A percentile compares a stretch with the other conserved stretches of the same genome.
phyloP scores from a whole-genome alignment of 1,140 invertebrate genomes.

The Neodiprion pinetum region DNA sequence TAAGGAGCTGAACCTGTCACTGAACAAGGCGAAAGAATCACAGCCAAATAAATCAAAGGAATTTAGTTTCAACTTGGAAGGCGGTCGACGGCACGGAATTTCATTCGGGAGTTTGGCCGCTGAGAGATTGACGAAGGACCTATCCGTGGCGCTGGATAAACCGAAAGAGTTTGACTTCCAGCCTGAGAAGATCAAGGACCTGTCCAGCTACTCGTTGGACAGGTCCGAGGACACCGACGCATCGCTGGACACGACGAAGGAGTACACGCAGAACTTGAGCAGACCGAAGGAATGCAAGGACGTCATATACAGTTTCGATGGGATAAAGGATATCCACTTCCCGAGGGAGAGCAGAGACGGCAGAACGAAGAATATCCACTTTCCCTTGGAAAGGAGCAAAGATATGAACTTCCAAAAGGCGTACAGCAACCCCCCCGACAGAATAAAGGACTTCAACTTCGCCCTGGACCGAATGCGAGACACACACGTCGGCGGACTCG shows the following conservation, averaged over 20 bases:
- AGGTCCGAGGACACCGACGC: constrained; percentile 37
- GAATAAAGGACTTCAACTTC: constrained; percentile 44
- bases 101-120: constrained; percentile 36
- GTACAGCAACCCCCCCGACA: constrained; percentile 37
- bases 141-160: constrained; percentile 40
- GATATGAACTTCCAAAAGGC: constrained; percentile 44
- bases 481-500: constrained; percentile 34
- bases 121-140: constrained; percentile 25
- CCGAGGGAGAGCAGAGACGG: constrained; percentile 25
- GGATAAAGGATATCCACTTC: not conserved
- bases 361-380: constrained; percentile 38
- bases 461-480: constrained; percentile 43
- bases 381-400: constrained; percentile 35
- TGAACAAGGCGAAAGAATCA: constrained; percentile 36
- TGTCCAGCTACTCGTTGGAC: constrained; percentile 33
- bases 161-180: constrained; percentile 37
- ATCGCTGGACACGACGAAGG: constrained; percentile 21
- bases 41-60: constrained; percentile 30
- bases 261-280: constrained; percentile 21
- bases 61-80: constrained; percentile 31
- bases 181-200: not conserved
- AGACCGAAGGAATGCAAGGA: constrained; percentile 39
- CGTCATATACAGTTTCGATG: constrained; percentile 35
- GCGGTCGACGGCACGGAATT: constrained; percentile 19
- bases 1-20: constrained; percentile 41